Evolutionary conservation across 1,140 invertebrate genomes (phyloP).

Genomic region (Belonocnema kinseyi): DNA sequence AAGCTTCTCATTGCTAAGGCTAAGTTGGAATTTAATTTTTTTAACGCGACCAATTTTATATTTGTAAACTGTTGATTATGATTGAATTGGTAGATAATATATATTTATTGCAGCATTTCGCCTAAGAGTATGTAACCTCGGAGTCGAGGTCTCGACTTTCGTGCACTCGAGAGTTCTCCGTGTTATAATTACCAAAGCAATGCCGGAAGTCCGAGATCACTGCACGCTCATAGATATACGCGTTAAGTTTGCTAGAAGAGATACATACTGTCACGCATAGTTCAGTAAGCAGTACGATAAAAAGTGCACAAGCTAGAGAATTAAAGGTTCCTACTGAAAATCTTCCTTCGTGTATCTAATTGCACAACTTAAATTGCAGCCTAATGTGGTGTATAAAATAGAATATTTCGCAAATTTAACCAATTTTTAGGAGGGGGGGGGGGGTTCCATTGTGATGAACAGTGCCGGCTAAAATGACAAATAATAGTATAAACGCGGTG

Average conservation of each 20-base stretch:
- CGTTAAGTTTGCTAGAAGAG: constrained; percentile 43
- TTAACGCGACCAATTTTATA: neutral
- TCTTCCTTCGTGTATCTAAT: constrained; percentile 12
- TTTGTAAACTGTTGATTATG: neutral
- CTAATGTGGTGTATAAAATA: constrained; percentile 1
- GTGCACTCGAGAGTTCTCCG: constrained; percentile 37
- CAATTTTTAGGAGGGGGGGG: too few species aligned
- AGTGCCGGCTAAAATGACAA: too few species aligned
- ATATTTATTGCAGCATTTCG: neutral
- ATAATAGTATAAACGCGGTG: too few species aligned
- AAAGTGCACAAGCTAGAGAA: constrained; percentile 22
- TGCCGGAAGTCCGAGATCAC: constrained; percentile 53
- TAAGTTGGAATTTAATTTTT: too few species aligned
- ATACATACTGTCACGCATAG: constrained; percentile 55
- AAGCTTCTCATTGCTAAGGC: too few species aligned
- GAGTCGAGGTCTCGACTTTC: constrained; percentile 46
- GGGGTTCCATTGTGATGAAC: too few species aligned
- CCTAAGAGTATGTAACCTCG: constrained; percentile 5
- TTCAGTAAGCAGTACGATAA: constrained; percentile 43
- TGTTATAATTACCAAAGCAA: constrained; percentile 59
- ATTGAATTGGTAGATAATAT: neutral
- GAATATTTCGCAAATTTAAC: too few species aligned
- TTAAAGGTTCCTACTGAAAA: constrained; percentile 10
- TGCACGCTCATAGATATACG: constrained; percentile 43
- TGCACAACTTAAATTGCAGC: constrained; percentile 7